Percentiles rank a stretch among this genome's conserved stretches.
phyloP scores from a whole-genome alignment of 2,797 vertebrate species.

The Loriculus beryllinus region DNA sequence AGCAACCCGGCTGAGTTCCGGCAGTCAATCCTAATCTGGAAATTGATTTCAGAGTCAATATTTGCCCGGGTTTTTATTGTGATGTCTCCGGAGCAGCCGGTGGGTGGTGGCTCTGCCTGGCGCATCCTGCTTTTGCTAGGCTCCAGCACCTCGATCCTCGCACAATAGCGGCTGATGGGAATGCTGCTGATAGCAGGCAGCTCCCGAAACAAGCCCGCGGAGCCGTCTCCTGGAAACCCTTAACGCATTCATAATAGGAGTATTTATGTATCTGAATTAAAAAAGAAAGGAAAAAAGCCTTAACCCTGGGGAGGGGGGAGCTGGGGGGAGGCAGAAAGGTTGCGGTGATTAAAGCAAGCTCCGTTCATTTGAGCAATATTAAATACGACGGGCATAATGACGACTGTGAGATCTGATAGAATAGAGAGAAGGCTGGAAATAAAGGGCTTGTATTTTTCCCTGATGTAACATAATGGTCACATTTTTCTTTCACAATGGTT shows the following conservation, averaged over 20 bases:
- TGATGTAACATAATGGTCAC: conserved; percentile 84
- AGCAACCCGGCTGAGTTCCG: not conserved
- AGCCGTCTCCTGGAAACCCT: conserved; percentile 76
- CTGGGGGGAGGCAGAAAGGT: conserved; percentile 69
- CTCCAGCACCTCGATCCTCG: not conserved
- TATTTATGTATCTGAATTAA: conserved; percentile 74
- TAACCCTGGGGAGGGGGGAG: conserved; percentile 68
- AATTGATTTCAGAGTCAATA: conserved; percentile 38
- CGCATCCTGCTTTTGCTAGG: not conserved
- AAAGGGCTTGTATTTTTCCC: conserved; percentile 82
- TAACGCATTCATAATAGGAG: conserved; percentile 57
- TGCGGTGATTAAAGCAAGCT: conserved; percentile 78
- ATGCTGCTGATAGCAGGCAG: conserved; percentile 28
- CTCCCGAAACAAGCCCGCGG: conserved; percentile 38
- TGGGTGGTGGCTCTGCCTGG: not conserved
- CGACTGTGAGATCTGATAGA: conserved; percentile 78
- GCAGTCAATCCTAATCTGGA: not conserved
- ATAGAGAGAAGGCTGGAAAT: conserved; percentile 76
- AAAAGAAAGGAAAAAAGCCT: conserved; percentile 25
- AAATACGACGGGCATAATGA: conserved; percentile 79
- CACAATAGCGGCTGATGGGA: conserved; percentile 58
- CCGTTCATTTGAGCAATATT: conserved; percentile 75
- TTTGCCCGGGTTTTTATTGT: conserved; percentile 30
- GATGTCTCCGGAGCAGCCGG: conserved; percentile 8
- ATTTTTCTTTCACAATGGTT: conserved; percentile 85